These are phyloP conservation scores for Carterocephalus palaemon DNA, from an alignment of 2,888 invertebrate genomes.

Conservation along the genomic window DNA sequence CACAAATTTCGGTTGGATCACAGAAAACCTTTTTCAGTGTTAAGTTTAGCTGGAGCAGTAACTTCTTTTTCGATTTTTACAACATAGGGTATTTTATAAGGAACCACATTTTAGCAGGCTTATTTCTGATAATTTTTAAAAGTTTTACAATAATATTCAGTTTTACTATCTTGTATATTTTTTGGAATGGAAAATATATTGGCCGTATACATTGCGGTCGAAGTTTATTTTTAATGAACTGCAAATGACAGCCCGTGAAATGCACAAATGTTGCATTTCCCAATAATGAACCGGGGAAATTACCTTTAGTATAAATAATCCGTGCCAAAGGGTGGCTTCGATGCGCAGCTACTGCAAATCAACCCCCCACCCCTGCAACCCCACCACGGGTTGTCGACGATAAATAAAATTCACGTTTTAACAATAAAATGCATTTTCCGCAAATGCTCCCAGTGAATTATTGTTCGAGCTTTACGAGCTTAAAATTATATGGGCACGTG, in stretches of 20 bases:
- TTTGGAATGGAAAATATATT: constrained; percentile 25
- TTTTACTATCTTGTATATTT: no score
- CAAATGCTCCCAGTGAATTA: constrained; percentile 77
- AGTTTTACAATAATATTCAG: no score
- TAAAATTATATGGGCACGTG: constrained; percentile 78
- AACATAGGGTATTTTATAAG: no score
- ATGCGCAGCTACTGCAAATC: constrained; percentile 75
- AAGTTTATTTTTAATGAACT: constrained; percentile 66
- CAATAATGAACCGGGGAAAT: constrained; percentile 76
- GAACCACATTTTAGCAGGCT: no score
- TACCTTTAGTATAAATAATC: constrained; percentile 78
- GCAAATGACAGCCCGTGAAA: constrained; percentile 68
- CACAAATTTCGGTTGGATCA: no score
- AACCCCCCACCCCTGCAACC: constrained; percentile 47
- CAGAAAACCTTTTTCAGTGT: no score
- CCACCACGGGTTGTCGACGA: constrained; percentile 71
- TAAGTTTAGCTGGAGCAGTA: no score
- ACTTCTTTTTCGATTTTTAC: no score
- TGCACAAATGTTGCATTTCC: constrained; percentile 74
- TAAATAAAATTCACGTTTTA: constrained; percentile 80
- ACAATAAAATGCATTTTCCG: constrained; percentile 80
- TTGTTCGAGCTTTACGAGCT: constrained; percentile 76
- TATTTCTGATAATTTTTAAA: no score
- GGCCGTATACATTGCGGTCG: constrained; percentile 28
- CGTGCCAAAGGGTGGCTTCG: constrained; percentile 74